Evolutionary conservation across 64 coral and sea anemone genomes (phyloP).

Genomic region (Stylophora pistillata): DNA sequence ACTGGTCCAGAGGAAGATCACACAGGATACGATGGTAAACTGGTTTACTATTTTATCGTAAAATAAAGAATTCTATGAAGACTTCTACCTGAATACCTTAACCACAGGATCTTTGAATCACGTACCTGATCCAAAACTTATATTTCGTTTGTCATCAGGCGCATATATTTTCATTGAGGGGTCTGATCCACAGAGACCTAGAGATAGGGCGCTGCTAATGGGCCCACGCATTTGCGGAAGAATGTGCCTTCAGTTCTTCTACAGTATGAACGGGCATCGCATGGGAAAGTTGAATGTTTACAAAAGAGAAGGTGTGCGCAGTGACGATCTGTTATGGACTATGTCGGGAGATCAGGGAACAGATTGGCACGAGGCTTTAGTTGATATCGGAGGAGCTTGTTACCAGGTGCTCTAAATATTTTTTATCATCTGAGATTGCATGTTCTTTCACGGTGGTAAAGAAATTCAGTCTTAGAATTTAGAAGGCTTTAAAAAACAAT

Average conservation of each 20-base stretch:
- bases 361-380: constrained; percentile 75
- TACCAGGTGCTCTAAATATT: constrained; percentile 64
- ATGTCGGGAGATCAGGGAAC: constrained; percentile 66
- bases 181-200: not conserved
- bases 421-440: not conserved
- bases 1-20: constrained; percentile 77
- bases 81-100: too few species aligned
- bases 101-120: too few species aligned
- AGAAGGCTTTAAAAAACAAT: too few species aligned
- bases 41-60: not conserved
- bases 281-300: constrained; percentile 73
- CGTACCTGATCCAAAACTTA: not conserved
- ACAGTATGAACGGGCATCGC: constrained; percentile 62
- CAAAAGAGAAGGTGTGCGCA: constrained; percentile 58
- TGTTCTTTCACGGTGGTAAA: too few species aligned
- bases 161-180: constrained; percentile 74
- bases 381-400: constrained; percentile 79
- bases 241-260: constrained; percentile 79
- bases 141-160: constrained; percentile 26
- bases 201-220: constrained; percentile 45
- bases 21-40: constrained; percentile 58
- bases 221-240: constrained; percentile 76
- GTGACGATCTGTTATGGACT: constrained; percentile 73
- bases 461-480: too few species aligned
- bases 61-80: too few species aligned